phyloP scores from a whole-genome alignment of 2,113 vertebrate species.

The Nestor notabilis region DNA sequence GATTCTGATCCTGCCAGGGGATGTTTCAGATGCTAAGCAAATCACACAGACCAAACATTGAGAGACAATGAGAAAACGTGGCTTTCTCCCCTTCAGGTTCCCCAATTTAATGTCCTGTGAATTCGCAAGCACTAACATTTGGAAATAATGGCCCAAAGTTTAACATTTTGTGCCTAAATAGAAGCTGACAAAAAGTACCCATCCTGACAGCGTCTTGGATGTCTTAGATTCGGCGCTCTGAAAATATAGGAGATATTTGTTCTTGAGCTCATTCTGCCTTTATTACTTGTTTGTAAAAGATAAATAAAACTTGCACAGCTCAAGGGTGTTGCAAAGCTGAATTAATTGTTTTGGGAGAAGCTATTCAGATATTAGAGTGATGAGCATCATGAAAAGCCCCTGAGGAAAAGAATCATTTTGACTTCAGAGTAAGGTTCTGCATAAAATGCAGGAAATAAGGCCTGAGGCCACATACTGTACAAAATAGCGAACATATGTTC shows the following conservation, averaged over 20 bases:
- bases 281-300: background rate
- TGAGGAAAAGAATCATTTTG: background rate
- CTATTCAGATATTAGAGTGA: constrained; percentile 13
- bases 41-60: background rate
- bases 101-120: background rate
- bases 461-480: background rate
- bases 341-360: constrained; percentile 48
- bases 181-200: background rate
- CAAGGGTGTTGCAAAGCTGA: constrained; percentile 27
- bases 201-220: background rate
- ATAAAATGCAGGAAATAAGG: constrained; percentile 14
- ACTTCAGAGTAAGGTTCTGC: background rate
- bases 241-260: background rate
- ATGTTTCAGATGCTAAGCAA: background rate
- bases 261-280: background rate
- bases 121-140: background rate
- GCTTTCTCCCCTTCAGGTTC: background rate
- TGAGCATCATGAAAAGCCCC: background rate
- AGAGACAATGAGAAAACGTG: background rate
- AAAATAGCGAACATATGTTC: constrained; percentile 46
- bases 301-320: background rate
- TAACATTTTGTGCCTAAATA: background rate
- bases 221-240: background rate
- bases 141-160: background rate
- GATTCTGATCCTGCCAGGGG: background rate